Base-by-base conservation (phyloP, 92 coral and sea anemone genomes). In the Zoanthus sansibaricus region DNA sequence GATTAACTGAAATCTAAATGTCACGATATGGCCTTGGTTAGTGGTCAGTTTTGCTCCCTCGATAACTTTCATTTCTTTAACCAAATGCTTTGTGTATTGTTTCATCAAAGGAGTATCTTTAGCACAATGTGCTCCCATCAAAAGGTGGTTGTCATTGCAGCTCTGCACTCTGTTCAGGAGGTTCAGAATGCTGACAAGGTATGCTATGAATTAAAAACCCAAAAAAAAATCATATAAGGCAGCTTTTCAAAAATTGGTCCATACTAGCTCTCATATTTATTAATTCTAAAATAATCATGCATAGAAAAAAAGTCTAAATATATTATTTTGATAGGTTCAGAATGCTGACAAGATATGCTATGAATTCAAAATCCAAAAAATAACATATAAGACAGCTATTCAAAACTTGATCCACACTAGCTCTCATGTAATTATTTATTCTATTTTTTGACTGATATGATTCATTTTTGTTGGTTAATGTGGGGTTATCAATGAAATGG, bases 261-360 rank as follows among this genome's bases (percentile, higher is more conserved):
- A 61, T n/a, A 61, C 18, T 61, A 61, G 69, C 69, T 61, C 69
- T 61, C 69, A 61, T 61, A 61, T 14, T 61, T n/a, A 61, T 61
- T 61, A 61, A 61, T 61, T 61, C 69, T 61, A 61, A 61, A 61
- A 61, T 61, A n/a, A 61, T 61, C 69, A 61, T 52, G 58, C 69
- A 61, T 61, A 61, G 0, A 55, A 55, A 61, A 14, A 61, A 61
- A 61, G 69, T 61, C 69, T 61, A 61, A 61, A 61, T 61, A 5
- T 61, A 61, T 61, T 61, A n/a, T 33, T 58, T 14, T 11, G 14
- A 17, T 14, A 67, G 71, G 71, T 67, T 67, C 32, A 67, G 71
- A 18, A 18, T 0, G 37, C 71, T n/a, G 71, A 67, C 71, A 18
- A 67, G 71, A 20, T 67, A 67, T 67, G 71, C 71, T 67, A 20